phyloP scores from a whole-genome alignment of 2,888 invertebrate genomes.

The Troides aeacus region DNA sequence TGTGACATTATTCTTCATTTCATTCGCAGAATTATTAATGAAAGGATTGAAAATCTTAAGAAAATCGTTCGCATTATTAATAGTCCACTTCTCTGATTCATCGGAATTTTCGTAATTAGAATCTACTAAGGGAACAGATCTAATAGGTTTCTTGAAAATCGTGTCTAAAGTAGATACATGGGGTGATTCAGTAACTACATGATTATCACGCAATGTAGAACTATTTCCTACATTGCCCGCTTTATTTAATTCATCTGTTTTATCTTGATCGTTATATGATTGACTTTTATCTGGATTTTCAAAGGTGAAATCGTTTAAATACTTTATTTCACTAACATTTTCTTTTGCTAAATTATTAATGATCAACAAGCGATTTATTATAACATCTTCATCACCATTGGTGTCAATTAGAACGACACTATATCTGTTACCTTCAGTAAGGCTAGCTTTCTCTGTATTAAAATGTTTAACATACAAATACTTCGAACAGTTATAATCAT shows the following conservation, averaged over 20 bases:
- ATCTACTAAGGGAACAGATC: conserved; percentile 53
- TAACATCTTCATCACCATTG: conserved; percentile 52
- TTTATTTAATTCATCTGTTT: not conserved
- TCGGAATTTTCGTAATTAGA: conserved; percentile 46
- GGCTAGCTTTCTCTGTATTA: conserved; percentile 55
- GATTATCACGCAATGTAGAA: conserved; percentile 29
- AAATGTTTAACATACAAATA: conserved; percentile 65
- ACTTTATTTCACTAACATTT: conserved; percentile 48
- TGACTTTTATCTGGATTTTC: conserved; percentile 31
- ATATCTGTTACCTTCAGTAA: conserved; percentile 71
- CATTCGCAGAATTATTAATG: conserved; percentile 7
- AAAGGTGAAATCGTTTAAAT: conserved; percentile 44
- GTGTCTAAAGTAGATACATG: conserved; percentile 31
- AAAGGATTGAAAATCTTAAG: conserved; percentile 34
- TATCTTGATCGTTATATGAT: conserved; percentile 17
- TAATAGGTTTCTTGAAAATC: conserved; percentile 42
- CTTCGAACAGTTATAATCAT: conserved; percentile 58
- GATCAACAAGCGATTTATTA: conserved; percentile 74
- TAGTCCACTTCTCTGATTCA: conserved; percentile 49
- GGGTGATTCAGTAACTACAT: conserved; percentile 3
- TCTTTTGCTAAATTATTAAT: conserved; percentile 70
- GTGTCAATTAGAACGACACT: conserved; percentile 74
- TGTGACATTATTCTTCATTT: conserved; percentile 8
- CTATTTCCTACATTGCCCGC: conserved; percentile 32
- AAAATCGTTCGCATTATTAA: conserved; percentile 44